phyloP scores from a whole-genome alignment of 1,140 invertebrate genomes.

The Panonychus citri region DNA sequence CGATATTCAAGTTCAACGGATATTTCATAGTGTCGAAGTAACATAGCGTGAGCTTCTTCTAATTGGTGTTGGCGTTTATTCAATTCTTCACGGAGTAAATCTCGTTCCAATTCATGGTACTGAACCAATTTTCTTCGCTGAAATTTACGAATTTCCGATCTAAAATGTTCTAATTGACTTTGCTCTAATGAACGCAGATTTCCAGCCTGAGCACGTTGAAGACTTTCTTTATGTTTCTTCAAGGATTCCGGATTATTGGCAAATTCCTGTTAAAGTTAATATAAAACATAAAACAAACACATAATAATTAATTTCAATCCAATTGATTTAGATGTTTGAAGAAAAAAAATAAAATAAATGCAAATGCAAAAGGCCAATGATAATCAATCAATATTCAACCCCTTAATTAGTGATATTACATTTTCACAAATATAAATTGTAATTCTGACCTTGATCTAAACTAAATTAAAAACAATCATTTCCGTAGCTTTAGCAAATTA shows the following conservation, averaged over 20 bases:
- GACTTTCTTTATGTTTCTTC: constrained; percentile 66
- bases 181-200: constrained; percentile 62
- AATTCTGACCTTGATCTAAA: too few species aligned
- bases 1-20: constrained; percentile 85
- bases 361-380: too few species aligned
- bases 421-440: too few species aligned
- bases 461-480: too few species aligned
- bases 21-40: constrained; percentile 81
- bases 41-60: constrained; percentile 81
- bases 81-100: constrained; percentile 71
- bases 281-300: not conserved
- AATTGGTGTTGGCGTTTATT: constrained; percentile 79
- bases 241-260: constrained; percentile 14
- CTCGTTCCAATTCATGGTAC: constrained; percentile 69
- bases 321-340: too few species aligned
- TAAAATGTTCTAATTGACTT: constrained; percentile 69
- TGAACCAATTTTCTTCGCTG: constrained; percentile 63
- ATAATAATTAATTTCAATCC: too few species aligned
- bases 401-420: too few species aligned
- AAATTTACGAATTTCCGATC: constrained; percentile 70
- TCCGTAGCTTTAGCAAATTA: too few species aligned
- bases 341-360: too few species aligned
- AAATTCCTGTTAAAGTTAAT: constrained; percentile 2
- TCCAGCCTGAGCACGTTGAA: constrained; percentile 69
- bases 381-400: too few species aligned